Conservation (phyloP, 2,888 invertebrate genomes). For the Philaethria dido region DNA sequence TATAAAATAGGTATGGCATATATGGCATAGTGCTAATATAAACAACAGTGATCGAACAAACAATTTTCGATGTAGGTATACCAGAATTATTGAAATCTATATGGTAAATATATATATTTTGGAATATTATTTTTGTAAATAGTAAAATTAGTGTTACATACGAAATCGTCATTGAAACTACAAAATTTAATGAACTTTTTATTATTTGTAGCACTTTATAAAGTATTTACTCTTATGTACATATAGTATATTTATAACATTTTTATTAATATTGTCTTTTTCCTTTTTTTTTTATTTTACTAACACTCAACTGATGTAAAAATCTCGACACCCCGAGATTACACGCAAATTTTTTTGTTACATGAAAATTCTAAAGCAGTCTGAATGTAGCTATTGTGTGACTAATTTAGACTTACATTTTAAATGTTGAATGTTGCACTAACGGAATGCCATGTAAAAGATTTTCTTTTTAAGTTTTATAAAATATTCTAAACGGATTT, state of each 20-base stretch:
- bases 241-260: conserved; percentile 34
- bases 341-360: not conserved
- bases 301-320: conserved; percentile 24
- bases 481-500: conserved; percentile 1
- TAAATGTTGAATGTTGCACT: not conserved
- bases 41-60: conserved; percentile 44
- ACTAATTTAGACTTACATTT: conserved; percentile 5
- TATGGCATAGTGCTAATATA: conserved; percentile 14
- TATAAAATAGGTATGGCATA: conserved; percentile 16
- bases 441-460: conserved; percentile 3
- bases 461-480: not conserved
- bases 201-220: conserved; percentile 37
- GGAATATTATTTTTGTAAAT: conserved; percentile 75
- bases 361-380: conserved; percentile 12
- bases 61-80: conserved; percentile 48
- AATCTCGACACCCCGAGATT: not conserved
- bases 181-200: conserved; percentile 61
- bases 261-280: conserved; percentile 25
- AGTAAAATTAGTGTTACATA: conserved; percentile 55
- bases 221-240: conserved; percentile 35
- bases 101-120: conserved; percentile 68
- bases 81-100: conserved; percentile 39
- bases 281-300: conserved; percentile 18
- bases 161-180: conserved; percentile 68
- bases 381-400: conserved; percentile 8